phyloP scores from a whole-genome alignment of 2,797 vertebrate genomes.

The Thaleichthys pacificus region DNA sequence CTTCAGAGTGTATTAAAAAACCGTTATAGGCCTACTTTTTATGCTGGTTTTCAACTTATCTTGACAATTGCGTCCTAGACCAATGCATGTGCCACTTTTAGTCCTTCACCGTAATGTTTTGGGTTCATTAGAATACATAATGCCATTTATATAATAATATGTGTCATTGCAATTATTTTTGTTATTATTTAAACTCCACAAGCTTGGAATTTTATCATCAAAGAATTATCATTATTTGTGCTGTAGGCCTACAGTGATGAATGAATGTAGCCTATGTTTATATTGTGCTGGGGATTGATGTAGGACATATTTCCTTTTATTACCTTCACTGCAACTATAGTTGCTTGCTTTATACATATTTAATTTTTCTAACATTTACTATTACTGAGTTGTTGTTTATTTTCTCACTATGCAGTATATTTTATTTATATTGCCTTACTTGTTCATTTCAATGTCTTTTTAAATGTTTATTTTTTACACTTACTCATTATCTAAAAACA shows the following conservation, averaged over 20 bases:
- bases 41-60: constrained; percentile 13
- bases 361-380: constrained; percentile 22
- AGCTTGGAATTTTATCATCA: constrained; percentile 13
- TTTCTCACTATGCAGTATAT: constrained; percentile 30
- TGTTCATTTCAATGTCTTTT: constrained; percentile 22
- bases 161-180: too few species aligned
- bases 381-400: constrained; percentile 9
- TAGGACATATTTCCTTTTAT: constrained; percentile 34
- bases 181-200: constrained; percentile 13
- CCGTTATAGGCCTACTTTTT: constrained; percentile 10
- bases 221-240: neutral
- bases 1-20: neutral
- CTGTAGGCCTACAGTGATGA: constrained; percentile 36
- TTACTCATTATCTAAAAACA: constrained; percentile 31
- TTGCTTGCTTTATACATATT: constrained; percentile 29
- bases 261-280: constrained; percentile 62
- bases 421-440: constrained; percentile 59
- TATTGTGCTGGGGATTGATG: constrained; percentile 30
- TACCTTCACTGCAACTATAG: constrained; percentile 4
- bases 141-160: constrained; percentile 23
- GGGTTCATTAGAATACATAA: constrained; percentile 9
- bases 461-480: constrained; percentile 25
- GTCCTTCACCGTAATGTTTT: constrained; percentile 6
- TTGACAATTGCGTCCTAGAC: neutral
- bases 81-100: constrained; percentile 71